Base-by-base conservation (phyloP, 2,888 invertebrate species). In the Stenolophus ochropezus region DNA sequence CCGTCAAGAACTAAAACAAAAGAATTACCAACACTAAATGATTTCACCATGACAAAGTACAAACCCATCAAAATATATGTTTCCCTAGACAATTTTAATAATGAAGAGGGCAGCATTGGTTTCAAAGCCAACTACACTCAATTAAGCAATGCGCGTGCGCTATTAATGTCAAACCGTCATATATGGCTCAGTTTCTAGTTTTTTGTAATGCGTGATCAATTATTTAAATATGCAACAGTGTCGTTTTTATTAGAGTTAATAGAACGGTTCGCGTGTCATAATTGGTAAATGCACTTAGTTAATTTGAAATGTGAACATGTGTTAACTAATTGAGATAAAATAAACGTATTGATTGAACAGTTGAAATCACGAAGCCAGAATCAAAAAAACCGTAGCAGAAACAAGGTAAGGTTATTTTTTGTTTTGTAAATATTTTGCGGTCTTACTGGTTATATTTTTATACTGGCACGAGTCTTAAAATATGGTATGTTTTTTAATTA, bases 271-370 rank as follows among this genome's bases (percentile, higher is more conserved):
- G 80, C 71, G 80, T 80, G 80, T 80, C 80, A 81, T 81, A 81
- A 81, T 81, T 81, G 81, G 74, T 81, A 81, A 81, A 81, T 81
- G 81, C 81, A 81, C 81, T 81, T 81, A 81, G 75, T 75, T 75
- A 81, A 81, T 75, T 75, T 61, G 49, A 74, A 61, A 81, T 61
- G 81, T 75, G 81, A 75, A 75, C 81, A 81, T 49, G 47, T 81
- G 81, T 81, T 73, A 49, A 73, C 73, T 80, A 80, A 80, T 80
- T 80, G 80, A 80, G 80, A 73, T 80, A 73, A 80, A 73, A 73
- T 80, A 53, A 71, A 79, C 71, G 47, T 75, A 53, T 75, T 75
- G 53, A 53, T 75, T 75, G 25, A 20, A 25, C 2, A 27, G 75
- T 75, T 75, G 25, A 53, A 73, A 73, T 73, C 73, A 49, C 73